phyloP scores from a whole-genome alignment of 2,888 invertebrate species.

The Acrobasis consociella region DNA sequence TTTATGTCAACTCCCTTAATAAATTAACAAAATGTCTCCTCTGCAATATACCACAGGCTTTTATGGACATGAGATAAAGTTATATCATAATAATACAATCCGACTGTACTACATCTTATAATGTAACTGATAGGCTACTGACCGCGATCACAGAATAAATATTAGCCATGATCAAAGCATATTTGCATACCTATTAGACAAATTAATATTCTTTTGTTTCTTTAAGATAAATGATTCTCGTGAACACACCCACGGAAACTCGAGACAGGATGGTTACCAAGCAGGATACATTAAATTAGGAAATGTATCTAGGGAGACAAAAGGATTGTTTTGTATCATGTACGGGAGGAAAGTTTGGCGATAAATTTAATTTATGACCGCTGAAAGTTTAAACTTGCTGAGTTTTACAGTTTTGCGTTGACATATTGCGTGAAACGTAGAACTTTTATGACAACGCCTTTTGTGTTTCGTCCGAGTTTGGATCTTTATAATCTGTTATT shows the following conservation, averaged over 20 bases:
- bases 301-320: constrained; percentile 43
- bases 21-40: no score
- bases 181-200: not conserved
- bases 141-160: no score
- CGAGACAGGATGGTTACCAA: constrained; percentile 52
- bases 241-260: constrained; percentile 47
- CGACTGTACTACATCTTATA: no score
- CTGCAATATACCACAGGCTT: no score
- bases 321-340: constrained; percentile 24
- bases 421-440: constrained; percentile 16
- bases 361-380: constrained; percentile 21
- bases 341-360: constrained; percentile 21
- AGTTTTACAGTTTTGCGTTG: constrained; percentile 10
- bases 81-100: no score
- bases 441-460: not conserved
- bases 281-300: constrained; percentile 70
- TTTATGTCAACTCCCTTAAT: no score
- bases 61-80: no score
- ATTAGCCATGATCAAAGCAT: no score
- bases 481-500: no score
- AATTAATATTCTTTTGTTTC: not conserved
- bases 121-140: no score
- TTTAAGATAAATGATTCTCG: not conserved
- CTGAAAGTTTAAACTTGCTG: constrained; percentile 8
- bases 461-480: not conserved